These are phyloP conservation scores for Gerris lacustris DNA, from an alignment of 2,888 invertebrate species.

Conservation along the genomic window DNA sequence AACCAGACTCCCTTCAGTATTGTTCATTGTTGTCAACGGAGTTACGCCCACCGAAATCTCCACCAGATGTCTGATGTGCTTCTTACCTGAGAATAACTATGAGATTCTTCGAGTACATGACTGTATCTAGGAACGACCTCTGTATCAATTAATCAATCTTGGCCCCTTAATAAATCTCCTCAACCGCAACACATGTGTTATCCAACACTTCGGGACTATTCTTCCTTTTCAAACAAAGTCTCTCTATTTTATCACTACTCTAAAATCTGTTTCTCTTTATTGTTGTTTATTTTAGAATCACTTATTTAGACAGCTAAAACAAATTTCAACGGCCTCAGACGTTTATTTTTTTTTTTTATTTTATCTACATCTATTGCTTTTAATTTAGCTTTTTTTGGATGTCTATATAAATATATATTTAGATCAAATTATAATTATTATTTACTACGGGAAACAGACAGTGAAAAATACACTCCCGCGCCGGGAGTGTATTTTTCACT, in stretches of 20 bases:
- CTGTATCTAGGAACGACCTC: not conserved
- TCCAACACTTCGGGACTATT: not conserved
- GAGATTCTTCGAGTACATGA: no score
- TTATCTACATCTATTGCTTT: not conserved
- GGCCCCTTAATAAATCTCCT: not conserved
- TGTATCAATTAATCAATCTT: not conserved
- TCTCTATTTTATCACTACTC: not conserved
- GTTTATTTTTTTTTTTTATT: not conserved
- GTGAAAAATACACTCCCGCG: no score
- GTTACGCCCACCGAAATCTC: not conserved
- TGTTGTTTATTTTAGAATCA: not conserved
- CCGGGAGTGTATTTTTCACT: no score
- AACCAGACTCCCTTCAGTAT: not conserved
- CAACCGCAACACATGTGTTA: not conserved
- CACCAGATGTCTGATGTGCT: no score
- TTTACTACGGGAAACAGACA: no score
- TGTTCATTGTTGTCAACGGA: not conserved
- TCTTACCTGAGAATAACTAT: no score
- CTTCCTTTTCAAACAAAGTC: not conserved
- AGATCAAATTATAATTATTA: no score
- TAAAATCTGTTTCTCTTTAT: not conserved
- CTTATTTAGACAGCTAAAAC: not conserved
- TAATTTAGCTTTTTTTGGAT: not conserved
- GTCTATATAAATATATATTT: no score
- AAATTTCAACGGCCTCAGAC: not conserved